A percentile compares a stretch with the other conserved stretches of the same genome.
Conservation (phyloP, 2,797 vertebrate genomes). For the Carapus acus region DNA sequence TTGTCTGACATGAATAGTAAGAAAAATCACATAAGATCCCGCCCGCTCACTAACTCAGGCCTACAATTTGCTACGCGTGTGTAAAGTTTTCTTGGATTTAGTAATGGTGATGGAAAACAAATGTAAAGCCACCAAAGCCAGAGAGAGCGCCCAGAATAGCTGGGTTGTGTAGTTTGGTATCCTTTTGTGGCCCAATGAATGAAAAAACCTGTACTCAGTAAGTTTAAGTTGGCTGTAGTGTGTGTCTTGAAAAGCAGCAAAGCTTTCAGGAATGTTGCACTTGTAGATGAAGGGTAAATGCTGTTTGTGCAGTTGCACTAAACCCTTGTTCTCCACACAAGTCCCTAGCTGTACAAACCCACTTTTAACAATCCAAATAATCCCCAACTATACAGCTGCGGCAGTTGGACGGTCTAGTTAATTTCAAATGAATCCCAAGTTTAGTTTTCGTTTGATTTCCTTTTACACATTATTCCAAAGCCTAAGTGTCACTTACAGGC, state of each 20-base stretch:
- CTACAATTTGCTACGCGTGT: constrained; percentile 24
- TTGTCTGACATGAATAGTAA: constrained; percentile 56
- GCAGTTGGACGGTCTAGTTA: constrained; percentile 30
- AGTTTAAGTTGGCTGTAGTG: constrained; percentile 48
- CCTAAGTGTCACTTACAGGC: constrained; percentile 39
- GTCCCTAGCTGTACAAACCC: constrained; percentile 59
- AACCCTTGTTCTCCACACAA: constrained; percentile 38
- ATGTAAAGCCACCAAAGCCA: constrained; percentile 35
- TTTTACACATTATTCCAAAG: constrained; percentile 17
- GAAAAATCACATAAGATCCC: constrained; percentile 3
- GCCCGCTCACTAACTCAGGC: not conserved
- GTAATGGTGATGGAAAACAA: no score
- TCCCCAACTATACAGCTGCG: constrained; percentile 44
- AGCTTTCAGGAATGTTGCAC: constrained; percentile 65
- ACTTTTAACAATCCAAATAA: constrained; percentile 52
- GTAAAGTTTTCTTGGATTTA: constrained; percentile 27
- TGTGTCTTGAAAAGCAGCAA: constrained; percentile 45
- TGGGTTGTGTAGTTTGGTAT: constrained; percentile 43
- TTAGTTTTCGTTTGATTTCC: constrained; percentile 4
- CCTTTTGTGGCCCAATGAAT: constrained; percentile 50
- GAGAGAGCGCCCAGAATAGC: constrained; percentile 51
- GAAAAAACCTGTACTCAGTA: constrained; percentile 34
- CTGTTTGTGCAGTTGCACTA: constrained; percentile 55
- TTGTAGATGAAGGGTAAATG: constrained; percentile 48
- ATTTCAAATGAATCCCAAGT: constrained; percentile 47